phyloP scores from a whole-genome alignment of 2,113 vertebrate species.

The Tenebrosternarchus preto region DNA sequence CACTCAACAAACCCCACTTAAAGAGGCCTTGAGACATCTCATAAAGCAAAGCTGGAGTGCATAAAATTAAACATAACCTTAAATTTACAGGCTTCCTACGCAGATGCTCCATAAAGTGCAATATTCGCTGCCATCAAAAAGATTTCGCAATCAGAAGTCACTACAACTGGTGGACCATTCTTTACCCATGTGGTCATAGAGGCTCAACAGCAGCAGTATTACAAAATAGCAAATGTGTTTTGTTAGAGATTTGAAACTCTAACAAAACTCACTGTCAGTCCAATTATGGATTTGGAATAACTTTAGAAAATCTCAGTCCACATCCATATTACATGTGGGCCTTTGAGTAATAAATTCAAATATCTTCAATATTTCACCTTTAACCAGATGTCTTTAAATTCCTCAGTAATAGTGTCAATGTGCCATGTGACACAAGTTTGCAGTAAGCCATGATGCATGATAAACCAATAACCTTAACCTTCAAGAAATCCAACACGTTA shows the following conservation, averaged over 20 bases:
- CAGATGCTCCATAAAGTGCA: conserved; percentile 5
- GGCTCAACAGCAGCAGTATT: neutral
- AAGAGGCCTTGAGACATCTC: conserved; percentile 25
- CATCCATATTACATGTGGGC: neutral
- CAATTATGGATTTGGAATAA: neutral
- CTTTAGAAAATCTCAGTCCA: neutral
- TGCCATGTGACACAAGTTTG: conserved; percentile 31
- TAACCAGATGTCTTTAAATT: neutral
- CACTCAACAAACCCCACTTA: conserved; percentile 9
- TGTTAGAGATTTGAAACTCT: too few relatives aligned
- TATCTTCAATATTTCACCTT: neutral
- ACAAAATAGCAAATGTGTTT: neutral
- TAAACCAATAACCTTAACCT: conserved; percentile 52
- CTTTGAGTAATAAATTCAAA: too few relatives aligned
- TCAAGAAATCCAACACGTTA: conserved; percentile 53
- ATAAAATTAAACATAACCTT: conserved; percentile 32
- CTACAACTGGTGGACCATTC: neutral
- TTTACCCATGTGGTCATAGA: neutral
- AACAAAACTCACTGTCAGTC: neutral
- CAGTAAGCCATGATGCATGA: conserved; percentile 15
- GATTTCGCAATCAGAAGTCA: conserved; percentile 39
- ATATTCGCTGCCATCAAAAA: conserved; percentile 37
- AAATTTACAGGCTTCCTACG: conserved; percentile 31
- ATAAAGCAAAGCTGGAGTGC: conserved; percentile 23
- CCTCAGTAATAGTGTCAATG: neutral